Conservation (phyloP, 2,113 vertebrate species). For the Prietella phreatophila region DNA sequence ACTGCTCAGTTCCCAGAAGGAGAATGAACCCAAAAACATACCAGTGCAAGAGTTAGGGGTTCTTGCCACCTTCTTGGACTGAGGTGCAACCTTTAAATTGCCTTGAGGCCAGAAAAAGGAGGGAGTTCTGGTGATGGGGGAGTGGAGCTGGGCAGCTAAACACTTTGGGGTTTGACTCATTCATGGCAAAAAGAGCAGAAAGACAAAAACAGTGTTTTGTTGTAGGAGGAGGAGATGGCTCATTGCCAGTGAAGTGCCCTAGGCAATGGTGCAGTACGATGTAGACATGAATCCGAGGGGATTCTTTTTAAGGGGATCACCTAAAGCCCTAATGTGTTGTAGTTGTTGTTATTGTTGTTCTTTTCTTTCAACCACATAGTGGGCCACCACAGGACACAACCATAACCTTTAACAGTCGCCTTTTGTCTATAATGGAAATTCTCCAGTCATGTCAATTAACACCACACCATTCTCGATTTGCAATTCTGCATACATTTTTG, state of each 20-base stretch:
- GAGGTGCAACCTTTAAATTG: conserved; percentile 48
- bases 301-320: neutral
- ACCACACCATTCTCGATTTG: neutral
- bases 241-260: neutral
- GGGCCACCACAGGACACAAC: neutral
- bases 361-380: neutral
- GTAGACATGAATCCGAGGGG: neutral
- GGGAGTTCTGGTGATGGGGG: conserved; percentile 35
- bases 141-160: conserved; percentile 42
- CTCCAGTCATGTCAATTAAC: neutral
- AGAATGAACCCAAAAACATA: conserved; percentile 33
- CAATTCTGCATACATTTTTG: neutral
- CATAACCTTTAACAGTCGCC: neutral
- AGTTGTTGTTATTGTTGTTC: too few species aligned
- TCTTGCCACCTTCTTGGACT: conserved; percentile 31
- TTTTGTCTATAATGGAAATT: neutral
- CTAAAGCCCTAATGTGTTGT: neutral
- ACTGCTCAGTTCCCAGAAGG: conserved; percentile 20
- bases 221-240: conserved; percentile 18
- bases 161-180: conserved; percentile 46
- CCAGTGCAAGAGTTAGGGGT: conserved; percentile 35
- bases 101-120: conserved; percentile 40
- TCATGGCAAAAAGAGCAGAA: conserved; percentile 30
- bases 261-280: neutral
- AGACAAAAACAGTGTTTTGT: conserved; percentile 14